A percentile compares a stretch with the other conserved stretches of the same genome.
Evolutionary conservation across 2,113 vertebrate species (phyloP).

Genomic region (Ciconia boyciana): DNA sequence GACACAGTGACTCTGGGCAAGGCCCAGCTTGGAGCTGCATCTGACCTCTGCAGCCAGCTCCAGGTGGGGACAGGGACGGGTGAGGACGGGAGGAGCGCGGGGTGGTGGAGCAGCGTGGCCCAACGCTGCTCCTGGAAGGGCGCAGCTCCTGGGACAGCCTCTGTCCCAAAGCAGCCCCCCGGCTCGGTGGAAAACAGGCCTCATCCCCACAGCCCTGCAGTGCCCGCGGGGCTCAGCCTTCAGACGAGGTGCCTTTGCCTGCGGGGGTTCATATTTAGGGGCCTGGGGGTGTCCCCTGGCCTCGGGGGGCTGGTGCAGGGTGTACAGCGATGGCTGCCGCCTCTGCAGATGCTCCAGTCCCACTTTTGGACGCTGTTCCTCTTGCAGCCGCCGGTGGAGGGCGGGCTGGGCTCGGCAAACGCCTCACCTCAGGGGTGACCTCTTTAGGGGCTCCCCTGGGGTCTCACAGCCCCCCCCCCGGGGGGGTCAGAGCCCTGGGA

Average conservation of each 20-base stretch:
- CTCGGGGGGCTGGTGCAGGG: background rate
- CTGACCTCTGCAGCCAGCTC: background rate
- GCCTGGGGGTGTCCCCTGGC: rapidly evolving
- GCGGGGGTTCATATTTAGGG: background rate
- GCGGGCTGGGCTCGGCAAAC: background rate
- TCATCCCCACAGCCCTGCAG: background rate
- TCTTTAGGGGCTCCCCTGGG: background rate
- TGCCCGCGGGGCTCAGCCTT: background rate
- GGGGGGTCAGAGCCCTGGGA: background rate
- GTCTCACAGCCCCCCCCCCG: rapidly evolving
- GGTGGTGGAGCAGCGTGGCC: rapidly evolving
- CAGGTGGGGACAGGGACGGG: too few relatives aligned
- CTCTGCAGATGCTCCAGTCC: background rate
- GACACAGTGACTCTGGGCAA: background rate
- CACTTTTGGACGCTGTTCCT: background rate
- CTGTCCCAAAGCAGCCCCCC: background rate
- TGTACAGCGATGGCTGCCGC: background rate
- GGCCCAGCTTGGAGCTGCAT: background rate
- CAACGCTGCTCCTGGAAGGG: background rate
- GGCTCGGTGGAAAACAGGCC: background rate
- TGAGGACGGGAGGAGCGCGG: rapidly evolving
- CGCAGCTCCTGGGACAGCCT: background rate
- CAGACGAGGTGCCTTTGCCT: background rate
- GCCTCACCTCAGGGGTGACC: rapidly evolving
- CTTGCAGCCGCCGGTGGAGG: slow-evolving; percentile 24